These are phyloP conservation scores for Cromileptes altivelis DNA, from an alignment of 2,113 vertebrate genomes.

Conservation along the genomic window DNA sequence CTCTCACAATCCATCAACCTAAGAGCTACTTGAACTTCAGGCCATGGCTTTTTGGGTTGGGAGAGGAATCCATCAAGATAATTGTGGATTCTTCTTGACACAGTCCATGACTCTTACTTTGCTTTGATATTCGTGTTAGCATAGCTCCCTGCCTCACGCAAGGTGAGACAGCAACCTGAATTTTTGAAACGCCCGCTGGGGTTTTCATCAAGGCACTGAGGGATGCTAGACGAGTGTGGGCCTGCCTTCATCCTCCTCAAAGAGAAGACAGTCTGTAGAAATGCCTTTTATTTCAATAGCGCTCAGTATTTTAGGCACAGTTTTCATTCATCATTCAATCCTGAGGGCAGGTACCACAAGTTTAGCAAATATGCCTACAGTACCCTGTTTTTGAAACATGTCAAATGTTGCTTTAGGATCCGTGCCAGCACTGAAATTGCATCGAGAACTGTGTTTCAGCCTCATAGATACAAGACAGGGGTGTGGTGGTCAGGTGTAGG, in stretches of 20 bases:
- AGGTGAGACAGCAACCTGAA: slow-evolving; percentile 44
- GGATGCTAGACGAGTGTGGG: slow-evolving; percentile 72
- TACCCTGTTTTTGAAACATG: background rate
- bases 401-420: slow-evolving; percentile 13
- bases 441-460: slow-evolving; percentile 6
- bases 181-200: slow-evolving; percentile 57
- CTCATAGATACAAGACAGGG: slow-evolving; percentile 18
- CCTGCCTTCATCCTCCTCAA: slow-evolving; percentile 66
- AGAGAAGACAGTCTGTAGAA: slow-evolving; percentile 35
- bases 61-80: slow-evolving; percentile 39
- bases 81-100: slow-evolving; percentile 42
- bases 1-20: slow-evolving; percentile 62
- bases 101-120: slow-evolving; percentile 32
- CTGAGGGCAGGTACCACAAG: background rate
- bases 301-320: slow-evolving; percentile 17
- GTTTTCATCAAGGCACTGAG: slow-evolving; percentile 56
- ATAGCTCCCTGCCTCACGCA: slow-evolving; percentile 30
- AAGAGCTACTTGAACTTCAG: slow-evolving; percentile 49
- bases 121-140: slow-evolving; percentile 52
- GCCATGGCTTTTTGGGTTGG: slow-evolving; percentile 23
- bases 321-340: slow-evolving; percentile 38
- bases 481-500: slow-evolving; percentile 47
- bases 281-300: slow-evolving; percentile 46
- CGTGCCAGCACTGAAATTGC: slow-evolving; percentile 3
- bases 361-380: background rate